These are phyloP conservation scores for Polylopha cassiicola DNA, from an alignment of 2,888 invertebrate species.

Conservation along the genomic window DNA sequence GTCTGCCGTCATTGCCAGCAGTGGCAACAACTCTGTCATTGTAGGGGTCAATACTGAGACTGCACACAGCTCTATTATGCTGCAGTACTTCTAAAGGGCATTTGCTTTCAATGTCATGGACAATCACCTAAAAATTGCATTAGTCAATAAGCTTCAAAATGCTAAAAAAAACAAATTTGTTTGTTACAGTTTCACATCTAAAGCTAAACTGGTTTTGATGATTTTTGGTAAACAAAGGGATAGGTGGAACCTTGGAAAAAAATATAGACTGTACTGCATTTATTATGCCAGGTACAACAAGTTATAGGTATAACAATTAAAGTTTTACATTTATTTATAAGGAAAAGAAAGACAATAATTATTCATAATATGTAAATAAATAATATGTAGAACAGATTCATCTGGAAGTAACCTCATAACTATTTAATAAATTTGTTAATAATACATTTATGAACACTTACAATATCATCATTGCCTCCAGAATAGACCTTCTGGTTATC, in stretches of 20 bases:
- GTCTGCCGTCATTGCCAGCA: conserved; percentile 94
- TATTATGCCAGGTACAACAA: no score
- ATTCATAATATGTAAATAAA: not conserved
- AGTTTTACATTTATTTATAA: no score
- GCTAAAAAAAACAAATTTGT: not conserved
- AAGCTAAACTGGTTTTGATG: no score
- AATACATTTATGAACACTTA: no score
- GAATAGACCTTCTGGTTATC: conserved; percentile 89
- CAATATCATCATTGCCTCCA: conserved; percentile 93
- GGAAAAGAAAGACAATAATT: no score
- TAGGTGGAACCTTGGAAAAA: no score
- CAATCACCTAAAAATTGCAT: conserved; percentile 80
- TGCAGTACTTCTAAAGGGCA: conserved; percentile 83
- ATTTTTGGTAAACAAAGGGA: no score
- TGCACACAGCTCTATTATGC: conserved; percentile 94
- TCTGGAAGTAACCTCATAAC: no score
- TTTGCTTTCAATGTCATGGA: conserved; percentile 86
- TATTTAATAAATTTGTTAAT: no score
- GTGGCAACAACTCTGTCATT: conserved; percentile 90
- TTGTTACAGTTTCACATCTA: no score
- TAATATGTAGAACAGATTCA: not conserved
- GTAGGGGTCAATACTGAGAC: conserved; percentile 90
- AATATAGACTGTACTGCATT: no score
- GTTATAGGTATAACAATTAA: no score
- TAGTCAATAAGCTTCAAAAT: not conserved